Conservation (phyloP, 2,797 vertebrate species). For the Pangasius macronema region DNA sequence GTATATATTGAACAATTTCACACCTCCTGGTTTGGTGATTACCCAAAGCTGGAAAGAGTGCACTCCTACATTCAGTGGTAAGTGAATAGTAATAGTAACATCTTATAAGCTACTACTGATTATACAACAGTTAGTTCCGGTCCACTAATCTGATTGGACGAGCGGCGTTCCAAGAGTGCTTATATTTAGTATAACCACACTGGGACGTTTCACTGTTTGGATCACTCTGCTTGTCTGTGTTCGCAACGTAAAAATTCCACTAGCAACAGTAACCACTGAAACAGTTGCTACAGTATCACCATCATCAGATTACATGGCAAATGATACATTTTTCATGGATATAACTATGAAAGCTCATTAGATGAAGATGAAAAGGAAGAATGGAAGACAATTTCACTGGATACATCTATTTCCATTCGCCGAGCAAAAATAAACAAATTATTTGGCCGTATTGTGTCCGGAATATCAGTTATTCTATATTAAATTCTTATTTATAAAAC, state of each 20-base stretch:
- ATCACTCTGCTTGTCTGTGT: not conserved
- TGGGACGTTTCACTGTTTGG: not conserved
- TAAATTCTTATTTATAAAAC: not conserved
- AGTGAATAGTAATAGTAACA: not conserved
- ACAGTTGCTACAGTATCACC: not conserved
- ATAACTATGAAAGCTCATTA: not conserved
- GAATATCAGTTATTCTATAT: not conserved
- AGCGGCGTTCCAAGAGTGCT: not conserved
- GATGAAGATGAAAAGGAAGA: not conserved
- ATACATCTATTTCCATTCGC: not conserved
- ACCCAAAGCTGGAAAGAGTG: conserved; percentile 76
- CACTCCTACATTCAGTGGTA: conserved; percentile 95
- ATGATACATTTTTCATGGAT: not conserved
- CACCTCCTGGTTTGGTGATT: conserved; percentile 68
- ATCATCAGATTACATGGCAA: not conserved
- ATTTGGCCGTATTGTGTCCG: not conserved
- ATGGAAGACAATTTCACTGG: not conserved
- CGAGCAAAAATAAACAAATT: not conserved
- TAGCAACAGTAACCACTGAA: not conserved
- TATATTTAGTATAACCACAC: not conserved
- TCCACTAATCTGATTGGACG: not conserved
- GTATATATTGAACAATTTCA: conserved; percentile 76
- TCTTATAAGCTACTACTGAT: not conserved
- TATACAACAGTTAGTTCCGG: not conserved
- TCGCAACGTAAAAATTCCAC: too few species aligned